Evolutionary conservation across 2,888 invertebrate genomes (phyloP).

Genomic region (Aleiodes alternator): DNA sequence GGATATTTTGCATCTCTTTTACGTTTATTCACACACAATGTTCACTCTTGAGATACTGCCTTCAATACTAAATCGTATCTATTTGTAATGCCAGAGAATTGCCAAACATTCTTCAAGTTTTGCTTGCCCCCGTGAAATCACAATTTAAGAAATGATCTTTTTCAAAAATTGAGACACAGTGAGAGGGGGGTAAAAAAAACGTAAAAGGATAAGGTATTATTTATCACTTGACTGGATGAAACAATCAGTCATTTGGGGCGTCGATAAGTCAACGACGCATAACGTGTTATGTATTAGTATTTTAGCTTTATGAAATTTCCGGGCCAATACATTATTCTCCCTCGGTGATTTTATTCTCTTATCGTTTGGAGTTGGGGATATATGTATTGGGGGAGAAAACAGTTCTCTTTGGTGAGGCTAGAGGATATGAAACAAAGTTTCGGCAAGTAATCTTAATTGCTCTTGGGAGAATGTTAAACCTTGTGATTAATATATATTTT

Average conservation of each 20-base stretch:
- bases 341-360: constrained; percentile 5
- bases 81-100: too few relatives aligned
- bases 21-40: constrained; percentile 1
- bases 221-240: constrained; percentile 7
- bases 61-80: too few relatives aligned
- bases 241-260: constrained; percentile 22
- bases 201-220: constrained; percentile 11
- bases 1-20: constrained; percentile 33
- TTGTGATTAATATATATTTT: too few relatives aligned
- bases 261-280: constrained; percentile 25
- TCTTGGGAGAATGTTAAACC: too few relatives aligned
- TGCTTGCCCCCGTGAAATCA: too few relatives aligned
- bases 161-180: background rate
- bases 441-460: too few relatives aligned
- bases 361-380: background rate
- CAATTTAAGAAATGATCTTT: too few relatives aligned
- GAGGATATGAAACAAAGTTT: too few relatives aligned
- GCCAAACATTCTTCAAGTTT: too few relatives aligned
- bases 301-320: constrained; percentile 24
- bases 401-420: too few relatives aligned
- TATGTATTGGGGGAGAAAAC: background rate
- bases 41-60: background rate
- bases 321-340: constrained; percentile 17
- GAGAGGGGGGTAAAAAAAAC: constrained; percentile 8
- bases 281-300: constrained; percentile 25